Base-by-base conservation (phyloP, 2,888 invertebrate genomes). In the Biston betularia region DNA sequence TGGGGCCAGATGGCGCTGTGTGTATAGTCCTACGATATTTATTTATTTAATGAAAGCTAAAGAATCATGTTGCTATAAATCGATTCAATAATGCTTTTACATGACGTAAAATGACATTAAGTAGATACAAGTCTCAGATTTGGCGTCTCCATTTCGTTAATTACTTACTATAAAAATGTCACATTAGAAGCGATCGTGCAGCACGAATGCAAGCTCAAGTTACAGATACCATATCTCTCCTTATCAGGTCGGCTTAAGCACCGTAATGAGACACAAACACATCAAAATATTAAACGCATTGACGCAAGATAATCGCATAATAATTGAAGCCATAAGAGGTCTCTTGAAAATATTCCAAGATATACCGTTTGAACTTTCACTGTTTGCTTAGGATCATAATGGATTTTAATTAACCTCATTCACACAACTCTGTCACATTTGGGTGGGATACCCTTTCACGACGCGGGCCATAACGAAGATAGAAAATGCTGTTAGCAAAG, bases 141-240 rank as follows among this genome's bases (percentile, higher is more conserved):
- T 65, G 63, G 63, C 61, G 68, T 68, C 68, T 68, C 70, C 65
- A 68, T 70, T 70, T 64, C 70, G 52, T 77, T 74, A 79, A 78
- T 75, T 75, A 74, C 75, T 77, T 73, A 71, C 74, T 76, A 78
- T 75, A 73, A 77, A 75, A 70, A 76, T 74, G 77, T 81, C 79
- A 73, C 73, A 73, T 73, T 73, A 70, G 79, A 77, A 73, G 75
- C 73, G 69, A 71, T 74, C 78, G 76, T 81, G 80, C 72, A 68
- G 64, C 75, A 73, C 75, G 74, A 72, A 70, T 44, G 56, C 57
- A 65, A 73, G 74, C 73, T 87, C 81, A 65, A 70, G 74, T 88
- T 87, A 82, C 86, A 60, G 81, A 81, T 79, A 83, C 75, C 75
- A 68, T 79, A 86, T 76, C 82, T 61, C 81, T 74, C 75, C 79